Evolutionary conservation across 2,113 vertebrate genomes (phyloP).

Genomic region (Gymnocephalus cernua): DNA sequence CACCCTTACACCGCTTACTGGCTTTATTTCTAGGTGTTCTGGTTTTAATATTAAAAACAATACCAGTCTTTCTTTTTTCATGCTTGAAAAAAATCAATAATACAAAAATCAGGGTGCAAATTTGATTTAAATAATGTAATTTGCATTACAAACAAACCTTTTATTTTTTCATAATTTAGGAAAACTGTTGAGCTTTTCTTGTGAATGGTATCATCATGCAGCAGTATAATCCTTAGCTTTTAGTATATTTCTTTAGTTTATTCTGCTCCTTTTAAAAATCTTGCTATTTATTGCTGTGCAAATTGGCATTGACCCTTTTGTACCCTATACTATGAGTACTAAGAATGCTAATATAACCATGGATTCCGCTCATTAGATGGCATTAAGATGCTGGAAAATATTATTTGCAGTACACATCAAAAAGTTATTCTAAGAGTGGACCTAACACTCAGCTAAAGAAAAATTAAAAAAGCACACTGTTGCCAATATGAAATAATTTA

Average conservation of each 20-base stretch:
- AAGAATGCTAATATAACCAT: neutral
- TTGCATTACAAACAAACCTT: neutral
- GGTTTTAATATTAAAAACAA: neutral
- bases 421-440: neutral
- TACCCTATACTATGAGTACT: neutral
- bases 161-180: neutral
- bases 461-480: neutral
- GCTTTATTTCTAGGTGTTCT: neutral
- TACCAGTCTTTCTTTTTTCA: neutral
- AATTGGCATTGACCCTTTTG: neutral
- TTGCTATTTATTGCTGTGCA: neutral
- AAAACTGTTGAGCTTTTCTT: neutral
- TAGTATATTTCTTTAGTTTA: neutral
- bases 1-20: constrained; percentile 31
- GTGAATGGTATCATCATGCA: neutral
- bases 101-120: neutral
- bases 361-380: neutral
- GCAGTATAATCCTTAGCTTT: neutral
- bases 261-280: neutral
- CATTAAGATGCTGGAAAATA: neutral
- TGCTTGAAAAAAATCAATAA: neutral
- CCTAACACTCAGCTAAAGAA: neutral
- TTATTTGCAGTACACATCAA: neutral
- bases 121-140: neutral
- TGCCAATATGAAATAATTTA: neutral